Evolutionary conservation across 1,140 invertebrate genomes (phyloP).

Genomic region (Eumeta japonica): DNA sequence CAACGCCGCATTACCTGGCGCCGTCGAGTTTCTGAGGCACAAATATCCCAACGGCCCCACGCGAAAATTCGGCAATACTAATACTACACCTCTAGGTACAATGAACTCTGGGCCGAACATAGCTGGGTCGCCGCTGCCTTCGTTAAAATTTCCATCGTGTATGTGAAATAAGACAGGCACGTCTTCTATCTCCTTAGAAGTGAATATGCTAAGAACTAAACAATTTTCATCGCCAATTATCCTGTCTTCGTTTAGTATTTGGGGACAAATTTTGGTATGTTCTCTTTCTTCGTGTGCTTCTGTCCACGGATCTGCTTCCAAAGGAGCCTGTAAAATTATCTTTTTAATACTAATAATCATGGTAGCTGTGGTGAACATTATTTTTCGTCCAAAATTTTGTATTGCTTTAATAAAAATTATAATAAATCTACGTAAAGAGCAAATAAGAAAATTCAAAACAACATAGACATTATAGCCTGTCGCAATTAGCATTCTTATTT

Average conservation of each 20-base stretch:
- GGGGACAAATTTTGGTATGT: constrained; percentile 41
- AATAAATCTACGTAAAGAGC: no score
- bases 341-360: no score
- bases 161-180: constrained; percentile 34
- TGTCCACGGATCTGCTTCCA: constrained; percentile 42
- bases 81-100: constrained; percentile 21
- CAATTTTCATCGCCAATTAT: constrained; percentile 21
- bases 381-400: no score
- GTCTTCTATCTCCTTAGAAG: constrained; percentile 10
- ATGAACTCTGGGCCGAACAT: constrained; percentile 29
- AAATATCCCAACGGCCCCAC: constrained; percentile 36
- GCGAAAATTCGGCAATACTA: constrained; percentile 43
- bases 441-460: no score
- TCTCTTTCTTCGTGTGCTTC: constrained; percentile 37
- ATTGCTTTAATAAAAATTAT: no score
- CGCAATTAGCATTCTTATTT: no score
- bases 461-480: no score
- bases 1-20: constrained; percentile 65
- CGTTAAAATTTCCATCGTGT: constrained; percentile 24
- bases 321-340: constrained; percentile 57
- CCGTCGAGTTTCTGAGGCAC: constrained; percentile 25
- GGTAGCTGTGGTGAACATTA: no score
- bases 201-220: constrained; percentile 36
- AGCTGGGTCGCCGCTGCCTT: constrained; percentile 28
- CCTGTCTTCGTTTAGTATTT: constrained; percentile 18